phyloP scores from a whole-genome alignment of 2,113 vertebrate genomes.

The Bubo blakistoni region DNA sequence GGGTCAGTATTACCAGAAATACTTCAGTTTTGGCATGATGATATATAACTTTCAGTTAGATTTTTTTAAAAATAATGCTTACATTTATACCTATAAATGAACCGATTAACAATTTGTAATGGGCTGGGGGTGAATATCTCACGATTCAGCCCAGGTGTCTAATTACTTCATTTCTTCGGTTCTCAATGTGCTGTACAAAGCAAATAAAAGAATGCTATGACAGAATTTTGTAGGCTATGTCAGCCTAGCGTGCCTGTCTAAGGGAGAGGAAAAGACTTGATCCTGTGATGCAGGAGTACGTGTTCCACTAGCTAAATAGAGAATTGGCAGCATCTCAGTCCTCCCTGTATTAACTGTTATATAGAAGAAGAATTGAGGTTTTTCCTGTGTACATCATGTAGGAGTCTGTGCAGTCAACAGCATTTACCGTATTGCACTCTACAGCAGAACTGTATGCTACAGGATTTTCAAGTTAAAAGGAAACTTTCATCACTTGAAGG shows the following conservation, averaged over 20 bases:
- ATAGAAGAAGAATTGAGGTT: background rate
- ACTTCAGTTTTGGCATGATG: background rate
- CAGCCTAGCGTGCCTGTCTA: background rate
- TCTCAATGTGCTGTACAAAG: background rate
- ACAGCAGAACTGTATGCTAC: background rate
- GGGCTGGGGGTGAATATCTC: background rate
- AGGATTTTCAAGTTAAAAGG: background rate
- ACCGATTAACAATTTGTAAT: background rate
- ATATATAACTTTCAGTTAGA: background rate
- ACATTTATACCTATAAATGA: background rate
- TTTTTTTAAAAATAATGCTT: background rate
- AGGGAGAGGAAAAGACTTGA: background rate
- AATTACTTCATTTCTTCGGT: background rate
- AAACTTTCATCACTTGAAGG: background rate
- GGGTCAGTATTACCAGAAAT: background rate
- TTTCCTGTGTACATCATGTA: background rate
- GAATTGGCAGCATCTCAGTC: background rate
- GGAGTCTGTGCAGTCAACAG: background rate
- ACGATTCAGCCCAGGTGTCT: background rate
- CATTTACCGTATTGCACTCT: background rate
- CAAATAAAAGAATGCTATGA: background rate
- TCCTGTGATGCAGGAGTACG: background rate
- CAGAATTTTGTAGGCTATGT: background rate
- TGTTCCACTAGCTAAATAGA: background rate
- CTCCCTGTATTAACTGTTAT: background rate